Base-by-base conservation (phyloP, 2,113 vertebrate genomes). In the Trogon melanurus region DNA sequence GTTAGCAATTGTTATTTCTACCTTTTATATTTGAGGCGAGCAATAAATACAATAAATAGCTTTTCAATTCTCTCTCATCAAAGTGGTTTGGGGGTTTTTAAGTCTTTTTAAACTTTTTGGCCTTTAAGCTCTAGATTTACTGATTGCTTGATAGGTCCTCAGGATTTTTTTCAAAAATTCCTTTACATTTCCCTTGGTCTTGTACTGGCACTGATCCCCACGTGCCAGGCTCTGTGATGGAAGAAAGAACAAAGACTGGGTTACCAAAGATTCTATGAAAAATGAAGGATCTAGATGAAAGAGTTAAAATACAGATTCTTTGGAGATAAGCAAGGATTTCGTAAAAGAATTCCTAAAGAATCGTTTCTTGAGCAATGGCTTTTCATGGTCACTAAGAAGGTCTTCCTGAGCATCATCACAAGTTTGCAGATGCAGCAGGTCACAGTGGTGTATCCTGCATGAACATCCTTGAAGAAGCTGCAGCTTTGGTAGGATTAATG, bases 11-110 rank as follows among this genome's bases (percentile, higher is more conserved):
- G 13, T 32, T 70, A 34, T 60, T 64, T 71, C 64, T 26, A 60
- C 12, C 26, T 41, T 75, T 47, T 61, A 16, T 62, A 51, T 50
- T 76, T 44, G 47, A 57, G 53, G 7, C 54, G 13, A 25, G 30
- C 53, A 96, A 96, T 96, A 96, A 97, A 96, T 97, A 97, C 57
- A 96, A 97, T 96, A 97, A 97, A 97, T 96, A 97, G 89, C 32
- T 62, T 50, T 66, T 61, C 34, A 58, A 29, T 27, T 60, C 25
- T 7, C 69, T 5, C 30, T 66, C 75, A 32, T 45, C 1, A 12
- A 72, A 67, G 47, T 51, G 18, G 16, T 85, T 41, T 10, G 9
- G 5, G 12, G 11, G 2, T 3, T 34, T 6, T 38, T 25, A 36
- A 69, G 12, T 11, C 16, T 14, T 70, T 58, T 54, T 30, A 57